phyloP scores from a whole-genome alignment of 2,888 invertebrate genomes.

The Sarcophaga carnaria region DNA sequence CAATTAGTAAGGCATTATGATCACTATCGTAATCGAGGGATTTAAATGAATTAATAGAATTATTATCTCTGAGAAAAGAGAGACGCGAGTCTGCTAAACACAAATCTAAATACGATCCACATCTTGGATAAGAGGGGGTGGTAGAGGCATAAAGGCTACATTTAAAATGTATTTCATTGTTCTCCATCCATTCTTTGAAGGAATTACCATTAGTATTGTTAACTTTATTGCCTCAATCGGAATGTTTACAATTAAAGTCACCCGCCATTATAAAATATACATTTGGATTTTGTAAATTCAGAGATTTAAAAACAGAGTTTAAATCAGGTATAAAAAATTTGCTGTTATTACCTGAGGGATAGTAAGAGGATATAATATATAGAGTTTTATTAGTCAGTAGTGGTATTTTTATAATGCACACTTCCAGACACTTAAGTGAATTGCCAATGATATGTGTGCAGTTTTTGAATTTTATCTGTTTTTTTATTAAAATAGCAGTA shows the following conservation, averaged over 20 bases:
- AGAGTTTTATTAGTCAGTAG: neutral
- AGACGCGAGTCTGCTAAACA: slow-evolving; percentile 43
- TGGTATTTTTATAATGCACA: slow-evolving; percentile 16
- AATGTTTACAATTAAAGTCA: slow-evolving; percentile 32
- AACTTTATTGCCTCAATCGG: slow-evolving; percentile 39
- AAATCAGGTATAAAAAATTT: slow-evolving; percentile 24
- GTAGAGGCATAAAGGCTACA: slow-evolving; percentile 51
- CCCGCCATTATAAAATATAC: slow-evolving; percentile 28
- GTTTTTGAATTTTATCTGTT: too few species aligned
- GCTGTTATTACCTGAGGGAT: slow-evolving; percentile 40
- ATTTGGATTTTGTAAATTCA: slow-evolving; percentile 44
- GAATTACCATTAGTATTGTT: slow-evolving; percentile 36
- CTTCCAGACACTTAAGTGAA: slow-evolving; percentile 13
- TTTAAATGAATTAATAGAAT: neutral
- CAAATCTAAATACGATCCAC: slow-evolving; percentile 49
- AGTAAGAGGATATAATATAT: slow-evolving; percentile 35
- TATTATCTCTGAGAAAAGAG: neutral
- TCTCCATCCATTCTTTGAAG: slow-evolving; percentile 15
- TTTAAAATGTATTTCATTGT: slow-evolving; percentile 39
- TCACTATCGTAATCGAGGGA: slow-evolving; percentile 31
- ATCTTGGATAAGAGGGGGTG: slow-evolving; percentile 40
- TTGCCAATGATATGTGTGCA: neutral
- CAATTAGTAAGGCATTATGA: slow-evolving; percentile 15
- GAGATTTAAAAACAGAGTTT: neutral
- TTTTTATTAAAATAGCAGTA: too few species aligned